These are phyloP conservation scores for Glossosoma conforme DNA, from an alignment of 1,140 invertebrate genomes.

Conservation along the genomic window DNA sequence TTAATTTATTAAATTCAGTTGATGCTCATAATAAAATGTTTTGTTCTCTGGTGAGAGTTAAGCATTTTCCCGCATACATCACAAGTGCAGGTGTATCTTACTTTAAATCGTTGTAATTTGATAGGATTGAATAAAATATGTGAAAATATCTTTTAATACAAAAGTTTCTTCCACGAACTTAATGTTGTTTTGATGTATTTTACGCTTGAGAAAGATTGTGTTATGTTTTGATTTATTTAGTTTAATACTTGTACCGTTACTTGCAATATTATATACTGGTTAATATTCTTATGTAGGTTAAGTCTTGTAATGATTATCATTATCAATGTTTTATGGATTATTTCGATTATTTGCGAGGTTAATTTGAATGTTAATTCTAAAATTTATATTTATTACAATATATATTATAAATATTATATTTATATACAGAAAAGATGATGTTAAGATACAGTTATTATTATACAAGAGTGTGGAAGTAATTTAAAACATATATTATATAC, in stretches of 20 bases:
- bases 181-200: no score
- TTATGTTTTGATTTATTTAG: constrained; percentile 13
- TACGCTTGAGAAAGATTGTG: no score
- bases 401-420: constrained; percentile 20
- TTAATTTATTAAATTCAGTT: constrained; percentile 1
- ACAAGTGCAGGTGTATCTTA: no score
- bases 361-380: constrained; percentile 16
- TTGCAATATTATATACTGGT: constrained; percentile 13
- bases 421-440: constrained; percentile 12
- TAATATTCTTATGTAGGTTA: constrained; percentile 11
- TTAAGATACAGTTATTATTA: constrained; percentile 22
- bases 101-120: no score
- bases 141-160: no score
- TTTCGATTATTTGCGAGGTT: constrained; percentile 14
- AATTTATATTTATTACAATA: constrained; percentile 22
- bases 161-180: no score
- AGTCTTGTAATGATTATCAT: constrained; percentile 11
- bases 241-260: constrained; percentile 7
- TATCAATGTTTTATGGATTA: constrained; percentile 12
- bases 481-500: constrained; percentile 27
- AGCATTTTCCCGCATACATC: no score
- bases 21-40: no score
- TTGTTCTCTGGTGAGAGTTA: no score
- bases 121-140: no score
- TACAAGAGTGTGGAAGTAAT: constrained; percentile 26